These are phyloP conservation scores for Pica pica DNA, from an alignment of 2,113 vertebrate genomes.

Conservation along the genomic window DNA sequence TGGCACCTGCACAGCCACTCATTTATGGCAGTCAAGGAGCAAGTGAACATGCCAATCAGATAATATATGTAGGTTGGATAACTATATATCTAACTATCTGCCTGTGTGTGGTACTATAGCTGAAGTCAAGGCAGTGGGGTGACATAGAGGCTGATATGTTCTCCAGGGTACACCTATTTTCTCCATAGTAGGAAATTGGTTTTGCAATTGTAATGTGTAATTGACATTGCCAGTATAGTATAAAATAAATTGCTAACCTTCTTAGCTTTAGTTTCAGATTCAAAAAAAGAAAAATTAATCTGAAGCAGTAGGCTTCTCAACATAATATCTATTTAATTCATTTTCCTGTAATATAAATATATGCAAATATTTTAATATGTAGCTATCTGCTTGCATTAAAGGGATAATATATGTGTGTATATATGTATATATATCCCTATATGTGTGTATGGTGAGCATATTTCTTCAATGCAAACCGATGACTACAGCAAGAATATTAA, in stretches of 20 bases:
- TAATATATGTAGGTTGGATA: conserved; percentile 35
- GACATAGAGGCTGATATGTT: background rate
- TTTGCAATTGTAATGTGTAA: background rate
- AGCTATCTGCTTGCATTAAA: background rate
- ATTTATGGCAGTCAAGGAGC: conserved; percentile 30
- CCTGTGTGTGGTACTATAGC: conserved; percentile 25
- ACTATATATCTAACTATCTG: background rate
- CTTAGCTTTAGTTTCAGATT: background rate
- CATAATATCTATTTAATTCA: background rate
- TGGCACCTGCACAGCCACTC: conserved; percentile 54
- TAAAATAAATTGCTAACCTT: background rate
- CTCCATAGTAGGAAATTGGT: background rate
- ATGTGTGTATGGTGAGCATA: background rate
- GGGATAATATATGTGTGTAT: background rate
- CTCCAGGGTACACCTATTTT: background rate
- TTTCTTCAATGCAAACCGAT: background rate
- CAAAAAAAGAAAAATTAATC: background rate
- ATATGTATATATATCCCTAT: background rate
- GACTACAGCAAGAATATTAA: background rate
- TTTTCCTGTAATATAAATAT: background rate
- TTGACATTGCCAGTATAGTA: background rate
- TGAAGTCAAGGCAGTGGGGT: background rate
- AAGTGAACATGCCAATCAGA: conserved; percentile 48
- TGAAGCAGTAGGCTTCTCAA: background rate
- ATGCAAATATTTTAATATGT: background rate